Percentiles rank a stretch among this genome's conserved stretches.
phyloP scores from a whole-genome alignment of 2,113 vertebrate species.

The Macheiramphus alcinus region DNA sequence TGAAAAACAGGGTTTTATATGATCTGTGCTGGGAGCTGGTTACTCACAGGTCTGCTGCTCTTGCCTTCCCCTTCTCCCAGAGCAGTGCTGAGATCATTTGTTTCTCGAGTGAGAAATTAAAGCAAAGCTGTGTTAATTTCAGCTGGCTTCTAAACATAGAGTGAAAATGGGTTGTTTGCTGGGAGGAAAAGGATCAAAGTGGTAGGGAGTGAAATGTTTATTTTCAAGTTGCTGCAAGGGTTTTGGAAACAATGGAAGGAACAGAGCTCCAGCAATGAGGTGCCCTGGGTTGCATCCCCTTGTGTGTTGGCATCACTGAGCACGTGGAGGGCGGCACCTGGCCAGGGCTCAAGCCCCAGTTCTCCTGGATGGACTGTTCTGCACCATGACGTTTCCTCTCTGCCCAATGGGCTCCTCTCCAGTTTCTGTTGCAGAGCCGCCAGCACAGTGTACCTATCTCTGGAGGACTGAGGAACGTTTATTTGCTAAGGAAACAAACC shows the following conservation, averaged over 20 bases:
- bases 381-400: not conserved
- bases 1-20: not conserved
- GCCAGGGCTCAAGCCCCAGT: not conserved
- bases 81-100: slow-evolving; percentile 11
- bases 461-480: not conserved
- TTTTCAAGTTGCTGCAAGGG: slow-evolving; percentile 13
- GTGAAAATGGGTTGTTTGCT: not conserved
- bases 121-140: slow-evolving; percentile 35
- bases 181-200: not conserved
- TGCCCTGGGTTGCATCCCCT: not conserved
- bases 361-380: not conserved
- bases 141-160: slow-evolving; percentile 5
- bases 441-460: not conserved
- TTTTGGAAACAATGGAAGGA: slow-evolving; percentile 50
- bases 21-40: not conserved
- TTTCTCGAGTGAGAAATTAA: not conserved
- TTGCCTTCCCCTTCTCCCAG: not conserved
- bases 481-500: not conserved
- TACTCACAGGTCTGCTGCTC: not conserved
- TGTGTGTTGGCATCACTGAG: not conserved
- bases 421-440: not conserved
- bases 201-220: slow-evolving; percentile 22
- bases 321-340: not conserved
- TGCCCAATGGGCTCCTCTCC: not conserved
- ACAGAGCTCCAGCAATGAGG: not conserved